These are phyloP conservation scores for Dynastes maya DNA, from an alignment of 2,888 invertebrate genomes.

Conservation along the genomic window DNA sequence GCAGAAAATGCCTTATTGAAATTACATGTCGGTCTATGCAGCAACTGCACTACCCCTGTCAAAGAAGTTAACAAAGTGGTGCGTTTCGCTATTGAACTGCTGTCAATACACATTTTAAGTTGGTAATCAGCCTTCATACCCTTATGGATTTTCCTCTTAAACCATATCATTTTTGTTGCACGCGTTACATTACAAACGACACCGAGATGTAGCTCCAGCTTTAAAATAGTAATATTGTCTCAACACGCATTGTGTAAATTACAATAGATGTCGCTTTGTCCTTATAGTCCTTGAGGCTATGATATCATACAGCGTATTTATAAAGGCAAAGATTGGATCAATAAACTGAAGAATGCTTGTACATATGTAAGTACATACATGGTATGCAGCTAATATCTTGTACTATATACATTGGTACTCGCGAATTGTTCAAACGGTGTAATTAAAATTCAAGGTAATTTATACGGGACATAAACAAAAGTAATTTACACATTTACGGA, in stretches of 20 bases:
- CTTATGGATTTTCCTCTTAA: no score
- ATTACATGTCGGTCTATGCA: no score
- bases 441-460: conserved; percentile 59
- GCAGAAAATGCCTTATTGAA: no score
- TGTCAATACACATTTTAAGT: no score
- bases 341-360: conserved; percentile 9
- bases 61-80: no score
- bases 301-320: neutral
- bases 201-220: no score
- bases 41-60: no score
- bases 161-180: no score
- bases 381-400: neutral
- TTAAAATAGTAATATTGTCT: no score
- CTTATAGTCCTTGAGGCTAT: neutral
- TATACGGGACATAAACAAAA: conserved; percentile 55
- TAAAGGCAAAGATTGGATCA: conserved; percentile 1
- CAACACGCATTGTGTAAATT: neutral
- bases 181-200: no score
- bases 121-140: no score
- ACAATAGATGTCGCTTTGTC: neutral
- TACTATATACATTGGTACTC: conserved; percentile 3
- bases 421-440: conserved; percentile 30
- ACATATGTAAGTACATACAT: neutral
- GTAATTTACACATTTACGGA: conserved; percentile 59
- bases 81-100: no score